Percentiles rank a stretch among this genome's conserved stretches.
Conservation (phyloP, 1,140 invertebrate species). For the Anadara kagoshimensis region DNA sequence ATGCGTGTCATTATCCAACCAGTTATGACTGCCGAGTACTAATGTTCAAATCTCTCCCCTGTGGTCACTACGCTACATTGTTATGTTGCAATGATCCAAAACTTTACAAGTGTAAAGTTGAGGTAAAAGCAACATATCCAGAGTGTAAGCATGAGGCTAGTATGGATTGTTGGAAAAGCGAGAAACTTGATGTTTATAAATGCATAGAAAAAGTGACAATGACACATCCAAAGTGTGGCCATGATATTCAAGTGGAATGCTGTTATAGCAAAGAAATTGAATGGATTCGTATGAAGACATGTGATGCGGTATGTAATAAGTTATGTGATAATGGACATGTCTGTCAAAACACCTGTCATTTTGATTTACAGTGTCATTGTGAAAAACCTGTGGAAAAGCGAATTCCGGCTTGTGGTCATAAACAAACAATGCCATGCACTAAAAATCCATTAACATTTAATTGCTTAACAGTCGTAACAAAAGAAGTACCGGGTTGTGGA, state of each 20-base stretch:
- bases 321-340: conserved; percentile 39
- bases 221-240: background rate
- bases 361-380: conserved; percentile 25
- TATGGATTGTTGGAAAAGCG: conserved; percentile 23
- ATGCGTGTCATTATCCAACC: conserved; percentile 47
- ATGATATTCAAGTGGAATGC: background rate
- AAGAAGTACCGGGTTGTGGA: conserved; percentile 29
- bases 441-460: conserved; percentile 14
- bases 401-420: conserved; percentile 46
- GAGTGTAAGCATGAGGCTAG: conserved; percentile 29
- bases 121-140: conserved; percentile 8
- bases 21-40: conserved; percentile 33
- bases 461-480: conserved; percentile 28
- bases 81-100: background rate
- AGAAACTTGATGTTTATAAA: background rate
- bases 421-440: conserved; percentile 40
- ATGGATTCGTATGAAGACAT: background rate
- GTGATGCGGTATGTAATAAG: conserved; percentile 1
- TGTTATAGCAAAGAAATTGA: background rate
- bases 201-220: background rate
- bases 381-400: conserved; percentile 13
- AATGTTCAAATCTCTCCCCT: background rate
- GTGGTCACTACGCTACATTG: conserved; percentile 5
- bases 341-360: conserved; percentile 36
- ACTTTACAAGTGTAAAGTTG: background rate